phyloP scores from a whole-genome alignment of 2,797 vertebrate species.

The Eulemur mongoz region DNA sequence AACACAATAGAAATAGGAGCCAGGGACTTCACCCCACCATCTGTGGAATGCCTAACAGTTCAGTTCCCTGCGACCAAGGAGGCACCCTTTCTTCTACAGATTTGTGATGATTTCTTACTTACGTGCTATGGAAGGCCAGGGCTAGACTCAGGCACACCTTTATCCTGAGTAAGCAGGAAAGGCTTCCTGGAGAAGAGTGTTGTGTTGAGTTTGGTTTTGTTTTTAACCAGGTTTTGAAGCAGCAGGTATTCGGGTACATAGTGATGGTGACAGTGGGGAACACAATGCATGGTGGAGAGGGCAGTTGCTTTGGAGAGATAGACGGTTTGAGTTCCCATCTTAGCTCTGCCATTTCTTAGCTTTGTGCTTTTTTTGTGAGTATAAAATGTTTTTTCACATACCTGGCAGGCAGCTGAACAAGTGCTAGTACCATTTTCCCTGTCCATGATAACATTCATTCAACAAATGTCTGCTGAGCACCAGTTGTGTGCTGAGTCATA shows the following conservation, averaged over 20 bases:
- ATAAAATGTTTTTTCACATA: background rate
- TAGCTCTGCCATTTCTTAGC: background rate
- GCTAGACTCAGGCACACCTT: background rate
- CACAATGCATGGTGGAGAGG: background rate
- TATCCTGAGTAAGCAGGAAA: background rate
- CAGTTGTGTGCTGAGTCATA: conserved; percentile 64
- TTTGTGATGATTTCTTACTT: background rate
- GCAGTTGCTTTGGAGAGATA: background rate
- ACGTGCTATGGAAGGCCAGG: background rate
- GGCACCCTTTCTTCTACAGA: background rate
- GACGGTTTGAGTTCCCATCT: background rate
- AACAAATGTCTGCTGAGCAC: conserved; percentile 9
- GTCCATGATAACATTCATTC: conserved; percentile 18
- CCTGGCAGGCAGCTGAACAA: background rate
- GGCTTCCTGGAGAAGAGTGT: background rate
- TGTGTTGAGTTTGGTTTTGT: background rate
- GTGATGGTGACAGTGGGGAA: background rate
- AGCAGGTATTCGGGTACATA: background rate
- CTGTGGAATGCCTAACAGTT: background rate
- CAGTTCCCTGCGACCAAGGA: background rate
- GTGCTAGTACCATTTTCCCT: background rate
- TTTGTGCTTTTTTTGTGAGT: background rate
- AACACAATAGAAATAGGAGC: background rate
- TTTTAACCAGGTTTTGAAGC: background rate
- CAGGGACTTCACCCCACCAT: background rate